phyloP scores from a whole-genome alignment of 2,888 invertebrate genomes.

The Ophion ellenae region DNA sequence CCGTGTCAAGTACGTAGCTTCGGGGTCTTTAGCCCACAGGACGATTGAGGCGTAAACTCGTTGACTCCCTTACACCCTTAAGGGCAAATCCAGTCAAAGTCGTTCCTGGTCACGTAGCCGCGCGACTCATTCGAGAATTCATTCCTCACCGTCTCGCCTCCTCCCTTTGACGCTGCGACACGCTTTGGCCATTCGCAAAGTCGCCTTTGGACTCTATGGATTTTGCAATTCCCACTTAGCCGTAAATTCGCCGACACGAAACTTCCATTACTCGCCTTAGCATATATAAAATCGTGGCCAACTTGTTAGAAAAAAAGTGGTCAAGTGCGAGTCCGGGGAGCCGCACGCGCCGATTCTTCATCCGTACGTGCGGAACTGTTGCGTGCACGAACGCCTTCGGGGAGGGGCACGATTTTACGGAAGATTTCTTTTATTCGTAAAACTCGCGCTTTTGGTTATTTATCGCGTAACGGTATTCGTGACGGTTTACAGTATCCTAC shows the following conservation, averaged over 20 bases:
- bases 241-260: constrained; percentile 33
- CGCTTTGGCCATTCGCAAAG: constrained; percentile 45
- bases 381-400: too few species aligned
- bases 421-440: too few species aligned
- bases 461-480: too few species aligned
- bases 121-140: constrained; percentile 37
- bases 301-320: too few species aligned
- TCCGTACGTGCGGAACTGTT: too few species aligned
- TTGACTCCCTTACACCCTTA: constrained; percentile 11
- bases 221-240: neutral
- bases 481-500: too few species aligned
- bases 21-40: neutral
- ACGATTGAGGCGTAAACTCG: constrained; percentile 38
- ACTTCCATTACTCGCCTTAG: constrained; percentile 17
- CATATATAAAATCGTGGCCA: too few species aligned
- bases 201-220: constrained; percentile 31
- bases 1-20: neutral
- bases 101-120: constrained; percentile 39
- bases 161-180: constrained; percentile 29
- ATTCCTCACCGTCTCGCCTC: constrained; percentile 17
- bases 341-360: too few species aligned
- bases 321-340: too few species aligned
- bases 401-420: too few species aligned
- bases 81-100: constrained; percentile 39
- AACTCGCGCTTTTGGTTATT: too few species aligned